Percentiles rank a stretch among this genome's conserved stretches.
Evolutionary conservation across 2,797 vertebrate species (phyloP).

Genomic region (Hafferia zeledoni): DNA sequence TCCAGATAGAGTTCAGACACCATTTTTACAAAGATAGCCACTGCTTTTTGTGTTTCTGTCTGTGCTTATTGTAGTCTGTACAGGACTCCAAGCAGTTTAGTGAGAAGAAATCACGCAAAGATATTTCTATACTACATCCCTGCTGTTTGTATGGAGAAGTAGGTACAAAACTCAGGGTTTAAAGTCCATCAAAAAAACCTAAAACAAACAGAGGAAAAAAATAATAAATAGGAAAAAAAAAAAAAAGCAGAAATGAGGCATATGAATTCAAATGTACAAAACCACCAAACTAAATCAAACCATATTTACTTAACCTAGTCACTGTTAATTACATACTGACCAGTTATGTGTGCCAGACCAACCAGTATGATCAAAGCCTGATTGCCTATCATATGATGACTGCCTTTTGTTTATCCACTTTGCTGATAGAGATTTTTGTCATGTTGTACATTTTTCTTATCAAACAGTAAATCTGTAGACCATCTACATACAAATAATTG

Average conservation of each 20-base stretch:
- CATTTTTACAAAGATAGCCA: background rate
- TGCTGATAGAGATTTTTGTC: background rate
- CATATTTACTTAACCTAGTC: background rate
- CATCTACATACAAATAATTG: background rate
- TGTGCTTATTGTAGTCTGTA: background rate
- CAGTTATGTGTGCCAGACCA: background rate
- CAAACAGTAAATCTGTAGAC: background rate
- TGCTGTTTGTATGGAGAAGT: background rate
- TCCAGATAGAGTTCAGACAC: background rate
- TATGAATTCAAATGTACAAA: background rate
- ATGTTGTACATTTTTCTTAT: background rate
- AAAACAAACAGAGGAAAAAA: background rate
- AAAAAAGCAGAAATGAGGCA: background rate
- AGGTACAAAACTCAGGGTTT: background rate
- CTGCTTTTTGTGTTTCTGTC: background rate
- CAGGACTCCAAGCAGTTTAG: background rate
- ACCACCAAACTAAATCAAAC: fast-evolving
- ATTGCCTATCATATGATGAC: background rate
- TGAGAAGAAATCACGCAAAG: background rate
- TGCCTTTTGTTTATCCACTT: background rate
- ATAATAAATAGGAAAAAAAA: too few species aligned
- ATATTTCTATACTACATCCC: background rate
- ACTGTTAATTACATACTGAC: background rate
- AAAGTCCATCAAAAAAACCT: background rate
- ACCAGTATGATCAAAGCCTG: background rate